A percentile compares a stretch with the other conserved stretches of the same genome.
These are phyloP conservation scores for Dissostichus mawsoni DNA, from an alignment of 2,113 vertebrate genomes.

Conservation along the genomic window DNA sequence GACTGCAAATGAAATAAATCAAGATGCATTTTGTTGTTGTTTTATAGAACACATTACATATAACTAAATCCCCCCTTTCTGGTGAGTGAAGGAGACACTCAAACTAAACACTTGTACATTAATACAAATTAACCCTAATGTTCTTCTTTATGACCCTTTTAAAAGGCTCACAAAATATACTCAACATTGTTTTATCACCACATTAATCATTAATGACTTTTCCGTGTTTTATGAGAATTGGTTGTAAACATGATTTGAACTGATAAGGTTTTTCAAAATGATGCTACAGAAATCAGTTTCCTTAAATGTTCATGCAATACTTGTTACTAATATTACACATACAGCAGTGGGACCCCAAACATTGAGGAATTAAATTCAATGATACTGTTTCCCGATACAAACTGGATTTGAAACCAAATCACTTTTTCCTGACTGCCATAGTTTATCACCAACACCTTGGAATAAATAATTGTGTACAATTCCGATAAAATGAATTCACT, in stretches of 20 bases:
- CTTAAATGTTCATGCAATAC: neutral
- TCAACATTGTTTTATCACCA: neutral
- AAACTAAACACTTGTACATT: neutral
- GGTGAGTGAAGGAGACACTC: neutral
- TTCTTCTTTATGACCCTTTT: neutral
- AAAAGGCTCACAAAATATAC: neutral
- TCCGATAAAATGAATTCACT: too few relatives aligned
- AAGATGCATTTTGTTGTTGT: neutral
- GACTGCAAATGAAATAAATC: constrained; percentile 5
- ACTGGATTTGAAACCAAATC: too few relatives aligned
- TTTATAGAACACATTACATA: neutral
- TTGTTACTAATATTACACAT: too few relatives aligned
- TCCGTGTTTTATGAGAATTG: neutral
- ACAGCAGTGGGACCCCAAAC: neutral
- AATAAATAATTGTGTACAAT: too few relatives aligned
- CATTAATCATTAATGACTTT: neutral
- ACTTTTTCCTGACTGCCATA: too few relatives aligned
- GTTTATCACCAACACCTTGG: too few relatives aligned
- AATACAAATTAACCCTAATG: neutral
- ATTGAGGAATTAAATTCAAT: too few relatives aligned
- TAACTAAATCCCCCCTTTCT: neutral
- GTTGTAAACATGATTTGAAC: neutral
- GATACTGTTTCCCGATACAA: too few relatives aligned
- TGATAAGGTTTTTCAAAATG: neutral
- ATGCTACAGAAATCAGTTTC: too few relatives aligned